Evolutionary conservation across 1,140 invertebrate genomes (phyloP), one percentile per base, ranked within the genome.

Genomic region (Procambarus virginalis): DNA sequence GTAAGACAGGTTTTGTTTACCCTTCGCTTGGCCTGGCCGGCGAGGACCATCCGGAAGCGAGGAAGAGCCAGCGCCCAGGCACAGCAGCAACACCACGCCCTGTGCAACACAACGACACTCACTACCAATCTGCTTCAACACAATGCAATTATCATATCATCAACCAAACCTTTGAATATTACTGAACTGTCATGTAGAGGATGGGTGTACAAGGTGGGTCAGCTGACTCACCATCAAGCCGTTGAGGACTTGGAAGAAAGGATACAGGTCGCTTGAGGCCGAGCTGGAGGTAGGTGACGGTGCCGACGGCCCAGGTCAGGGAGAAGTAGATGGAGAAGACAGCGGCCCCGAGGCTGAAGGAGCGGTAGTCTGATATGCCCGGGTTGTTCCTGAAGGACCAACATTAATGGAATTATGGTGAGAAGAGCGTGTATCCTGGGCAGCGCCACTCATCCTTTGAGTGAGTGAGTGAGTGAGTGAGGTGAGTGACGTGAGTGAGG

Each of bases 41-140:
- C 46, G 20, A 92, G 58, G 17, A 92, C 85, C 55, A 91, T 85
- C 48, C 91, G 81, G 82, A 88, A 92, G 17, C 89, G 85, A 20
- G 86, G 86, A 80, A 1, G 92, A 92, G 12, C 89, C 83, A 6
- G 91, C 48, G 12, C 92, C 92, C 14, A 91, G 80, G 22, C 82
- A 89, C 14, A 91, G 17, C 68, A 92, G 83, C 17, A 92, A 68
- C 49, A 91, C 84, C 45, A 92, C 80, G 46, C 92, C 92, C 87
- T 91, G 78, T 2, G 78, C 82, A 5, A 64, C 73, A 76, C 45
- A 46, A 70, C 60, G 20, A 64, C 20, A 64, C 60, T 2, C 60
- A 2, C 60, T 17, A 20, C 17, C 3, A 9, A 14, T 64, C 9
- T 64, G 60, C 17, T 12, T 12, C 17, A 14, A 12, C 12, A 12